phyloP scores from a whole-genome alignment of 1,140 invertebrate genomes.

The Microplitis mediator region DNA sequence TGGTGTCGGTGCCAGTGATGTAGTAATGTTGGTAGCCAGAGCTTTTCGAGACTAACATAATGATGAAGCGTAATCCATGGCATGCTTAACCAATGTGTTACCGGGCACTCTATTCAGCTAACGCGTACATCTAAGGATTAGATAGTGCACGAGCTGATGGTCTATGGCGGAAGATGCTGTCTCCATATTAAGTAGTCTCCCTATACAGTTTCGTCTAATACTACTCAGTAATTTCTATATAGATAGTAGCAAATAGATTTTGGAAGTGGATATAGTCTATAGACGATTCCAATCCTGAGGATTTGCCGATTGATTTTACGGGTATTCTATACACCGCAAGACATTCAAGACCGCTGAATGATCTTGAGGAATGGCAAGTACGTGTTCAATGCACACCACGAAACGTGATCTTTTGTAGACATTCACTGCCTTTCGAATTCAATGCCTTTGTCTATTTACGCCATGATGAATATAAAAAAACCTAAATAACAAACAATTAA shows the following conservation, averaged over 20 bases:
- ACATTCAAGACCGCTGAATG: too few species aligned
- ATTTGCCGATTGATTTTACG: background rate
- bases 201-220: background rate
- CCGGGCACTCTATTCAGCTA: constrained; percentile 6
- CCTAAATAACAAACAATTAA: too few species aligned
- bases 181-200: constrained; percentile 44
- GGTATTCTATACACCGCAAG: background rate
- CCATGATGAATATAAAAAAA: too few species aligned
- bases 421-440: too few species aligned
- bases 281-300: background rate
- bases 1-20: background rate
- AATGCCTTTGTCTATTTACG: too few species aligned
- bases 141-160: constrained; percentile 40
- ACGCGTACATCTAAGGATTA: constrained; percentile 32
- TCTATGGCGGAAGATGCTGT: constrained; percentile 28
- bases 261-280: too few species aligned
- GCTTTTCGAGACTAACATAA: constrained; percentile 48
- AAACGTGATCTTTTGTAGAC: too few species aligned
- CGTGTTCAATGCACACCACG: too few species aligned
- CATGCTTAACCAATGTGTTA: constrained; percentile 47
- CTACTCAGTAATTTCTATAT: background rate
- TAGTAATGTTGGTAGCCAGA: background rate
- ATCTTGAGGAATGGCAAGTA: too few species aligned
- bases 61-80: constrained; percentile 49
- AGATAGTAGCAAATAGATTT: too few species aligned